phyloP scores from a whole-genome alignment of 2,113 vertebrate species.

The Terrapene triunguis region DNA sequence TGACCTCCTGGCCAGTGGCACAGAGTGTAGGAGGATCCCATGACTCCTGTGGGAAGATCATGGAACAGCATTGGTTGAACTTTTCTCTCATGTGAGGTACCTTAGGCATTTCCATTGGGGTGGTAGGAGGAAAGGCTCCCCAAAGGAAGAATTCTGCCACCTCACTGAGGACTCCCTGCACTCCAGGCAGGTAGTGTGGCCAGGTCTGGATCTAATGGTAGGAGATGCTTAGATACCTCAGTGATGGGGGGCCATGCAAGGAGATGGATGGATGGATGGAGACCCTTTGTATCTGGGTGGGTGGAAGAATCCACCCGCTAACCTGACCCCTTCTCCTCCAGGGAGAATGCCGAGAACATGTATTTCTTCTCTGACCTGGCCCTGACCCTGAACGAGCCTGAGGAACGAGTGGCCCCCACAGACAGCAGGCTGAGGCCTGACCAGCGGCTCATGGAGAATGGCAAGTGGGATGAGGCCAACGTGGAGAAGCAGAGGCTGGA shows the following conservation, averaged over 20 bases:
- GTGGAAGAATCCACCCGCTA: rapidly evolving
- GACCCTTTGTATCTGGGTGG: rapidly evolving
- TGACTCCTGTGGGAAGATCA: not conserved
- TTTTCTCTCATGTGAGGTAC: rapidly evolving
- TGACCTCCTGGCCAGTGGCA: not conserved
- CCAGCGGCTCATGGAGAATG: conserved; percentile 94
- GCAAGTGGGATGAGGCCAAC: conserved; percentile 95
- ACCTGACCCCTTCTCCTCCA: not conserved
- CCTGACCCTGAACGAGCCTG: conserved; percentile 91
- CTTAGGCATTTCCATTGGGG: rapidly evolving
- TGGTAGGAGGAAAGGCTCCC: not conserved
- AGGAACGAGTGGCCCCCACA: conserved; percentile 88
- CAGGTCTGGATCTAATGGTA: not conserved
- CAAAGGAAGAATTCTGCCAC: not conserved
- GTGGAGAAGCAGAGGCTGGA: conserved; percentile 92
- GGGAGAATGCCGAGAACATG: conserved; percentile 96
- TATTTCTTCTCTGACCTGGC: conserved; percentile 95
- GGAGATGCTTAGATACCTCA: rapidly evolving
- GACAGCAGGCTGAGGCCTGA: conserved; percentile 93
- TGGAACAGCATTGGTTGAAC: not conserved
- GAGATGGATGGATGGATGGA: rapidly evolving
- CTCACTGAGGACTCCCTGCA: not conserved
- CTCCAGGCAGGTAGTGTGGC: not conserved
- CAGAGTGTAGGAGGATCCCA: not conserved
- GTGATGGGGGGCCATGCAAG: rapidly evolving